These are phyloP conservation scores for Dioctria linearis DNA, from an alignment of 2,888 invertebrate genomes.

Conservation along the genomic window DNA sequence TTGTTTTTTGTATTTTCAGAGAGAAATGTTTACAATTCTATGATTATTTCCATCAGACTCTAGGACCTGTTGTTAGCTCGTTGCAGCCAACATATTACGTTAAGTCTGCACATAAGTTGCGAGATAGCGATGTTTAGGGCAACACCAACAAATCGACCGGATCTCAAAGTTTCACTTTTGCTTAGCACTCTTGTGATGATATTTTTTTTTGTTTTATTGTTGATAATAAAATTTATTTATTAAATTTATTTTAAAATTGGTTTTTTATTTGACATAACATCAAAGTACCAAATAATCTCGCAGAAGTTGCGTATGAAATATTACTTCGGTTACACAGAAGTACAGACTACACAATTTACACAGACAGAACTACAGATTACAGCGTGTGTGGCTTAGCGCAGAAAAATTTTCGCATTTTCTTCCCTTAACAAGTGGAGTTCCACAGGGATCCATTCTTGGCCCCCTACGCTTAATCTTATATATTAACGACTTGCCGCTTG, in stretches of 20 bases:
- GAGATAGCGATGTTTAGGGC: not conserved
- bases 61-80: slow-evolving; percentile 75
- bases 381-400: too few species aligned
- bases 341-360: too few species aligned
- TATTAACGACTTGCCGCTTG: too few species aligned
- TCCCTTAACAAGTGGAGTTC: too few species aligned
- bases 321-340: too few species aligned
- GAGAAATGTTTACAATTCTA: slow-evolving; percentile 76
- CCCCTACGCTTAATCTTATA: too few species aligned
- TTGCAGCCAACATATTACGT: slow-evolving; percentile 53
- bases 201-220: slow-evolving; percentile 43
- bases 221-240: slow-evolving; percentile 35
- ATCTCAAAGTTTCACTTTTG: not conserved
- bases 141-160: not conserved
- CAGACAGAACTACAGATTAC: too few species aligned
- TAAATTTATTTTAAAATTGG: not conserved
- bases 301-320: too few species aligned
- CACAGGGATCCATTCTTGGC: too few species aligned
- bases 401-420: too few species aligned
- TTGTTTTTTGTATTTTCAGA: slow-evolving; percentile 51
- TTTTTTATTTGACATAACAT: too few species aligned
- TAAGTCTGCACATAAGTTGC: not conserved
- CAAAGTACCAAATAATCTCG: too few species aligned
- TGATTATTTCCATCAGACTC: slow-evolving; percentile 75
- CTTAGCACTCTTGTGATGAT: slow-evolving; percentile 37